A percentile compares a stretch with the other conserved stretches of the same genome.
Conservation (phyloP, 2,888 invertebrate species). For the Leptopterna dolabrata region DNA sequence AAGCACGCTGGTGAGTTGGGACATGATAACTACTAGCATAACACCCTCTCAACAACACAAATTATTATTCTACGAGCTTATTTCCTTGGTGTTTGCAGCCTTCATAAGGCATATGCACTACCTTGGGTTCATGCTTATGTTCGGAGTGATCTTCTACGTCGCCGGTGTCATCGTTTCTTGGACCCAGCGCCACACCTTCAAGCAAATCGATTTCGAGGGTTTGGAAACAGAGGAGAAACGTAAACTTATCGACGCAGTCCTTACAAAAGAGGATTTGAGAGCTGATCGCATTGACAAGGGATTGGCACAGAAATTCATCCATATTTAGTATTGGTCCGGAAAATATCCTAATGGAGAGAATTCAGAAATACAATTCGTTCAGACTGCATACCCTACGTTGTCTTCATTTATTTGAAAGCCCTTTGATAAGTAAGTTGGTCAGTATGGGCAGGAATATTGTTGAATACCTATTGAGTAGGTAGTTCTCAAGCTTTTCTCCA, state of each 20-base stretch:
- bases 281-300: neutral
- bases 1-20: neutral
- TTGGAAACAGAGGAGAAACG: neutral
- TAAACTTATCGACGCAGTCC: neutral
- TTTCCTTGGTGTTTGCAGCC: slow-evolving; percentile 67
- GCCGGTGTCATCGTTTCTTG: slow-evolving; percentile 72
- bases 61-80: no score
- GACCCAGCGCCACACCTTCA: slow-evolving; percentile 68
- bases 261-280: neutral
- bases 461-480: no score
- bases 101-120: slow-evolving; percentile 70
- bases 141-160: slow-evolving; percentile 72
- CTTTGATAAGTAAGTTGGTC: no score
- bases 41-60: no score
- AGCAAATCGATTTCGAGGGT: slow-evolving; percentile 61
- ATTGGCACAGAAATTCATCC: neutral
- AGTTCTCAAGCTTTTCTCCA: no score
- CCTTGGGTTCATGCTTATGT: slow-evolving; percentile 71
- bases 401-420: no score
- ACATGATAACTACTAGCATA: neutral
- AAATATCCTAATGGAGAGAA: no score
- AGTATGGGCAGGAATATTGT: no score
- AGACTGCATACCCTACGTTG: no score
- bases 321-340: neutral
- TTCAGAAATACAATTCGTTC: no score